Conservation (phyloP, 2,888 invertebrate genomes). For the Aplocera efformata region DNA sequence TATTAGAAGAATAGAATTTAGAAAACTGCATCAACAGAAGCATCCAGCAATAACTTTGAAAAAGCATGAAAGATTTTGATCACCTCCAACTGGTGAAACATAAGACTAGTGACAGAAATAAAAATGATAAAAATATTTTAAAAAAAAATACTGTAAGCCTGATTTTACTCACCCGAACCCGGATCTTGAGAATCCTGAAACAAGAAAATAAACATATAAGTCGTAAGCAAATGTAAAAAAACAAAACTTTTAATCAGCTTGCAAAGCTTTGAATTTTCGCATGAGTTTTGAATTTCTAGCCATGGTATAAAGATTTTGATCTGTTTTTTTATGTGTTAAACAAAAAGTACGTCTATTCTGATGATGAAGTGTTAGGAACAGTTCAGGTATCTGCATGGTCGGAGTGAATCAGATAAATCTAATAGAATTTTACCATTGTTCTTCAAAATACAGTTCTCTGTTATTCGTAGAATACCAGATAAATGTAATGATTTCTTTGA, state of each 20-base stretch:
- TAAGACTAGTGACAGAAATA: not conserved
- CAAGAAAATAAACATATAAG: conserved; percentile 41
- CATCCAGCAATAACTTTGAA: conserved; percentile 5
- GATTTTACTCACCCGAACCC: conserved; percentile 56
- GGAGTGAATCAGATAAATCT: too few relatives aligned
- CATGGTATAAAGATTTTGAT: too few relatives aligned
- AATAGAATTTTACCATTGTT: too few relatives aligned
- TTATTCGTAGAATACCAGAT: too few relatives aligned
- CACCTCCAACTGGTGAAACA: conserved; percentile 1
- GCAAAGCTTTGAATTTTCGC: conserved; percentile 18
- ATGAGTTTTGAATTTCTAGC: conserved; percentile 1
- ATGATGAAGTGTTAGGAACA: too few relatives aligned
- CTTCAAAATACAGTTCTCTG: too few relatives aligned
- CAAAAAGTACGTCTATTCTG: too few relatives aligned
- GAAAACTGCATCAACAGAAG: too few relatives aligned
- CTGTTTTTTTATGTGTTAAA: too few relatives aligned
- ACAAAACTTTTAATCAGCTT: conserved; percentile 10
- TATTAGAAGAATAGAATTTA: too few relatives aligned
- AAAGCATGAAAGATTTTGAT: conserved; percentile 5
- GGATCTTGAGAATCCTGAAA: conserved; percentile 69
- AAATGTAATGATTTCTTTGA: too few relatives aligned
- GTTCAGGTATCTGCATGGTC: too few relatives aligned
- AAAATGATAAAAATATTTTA: conserved; percentile 4
- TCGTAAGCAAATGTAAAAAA: conserved; percentile 22
- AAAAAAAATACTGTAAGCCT: conserved; percentile 1